Percentiles rank a stretch among this genome's conserved stretches.
These are phyloP conservation scores for Epicauta chinensis DNA, from an alignment of 1,140 invertebrate genomes.

Conservation along the genomic window DNA sequence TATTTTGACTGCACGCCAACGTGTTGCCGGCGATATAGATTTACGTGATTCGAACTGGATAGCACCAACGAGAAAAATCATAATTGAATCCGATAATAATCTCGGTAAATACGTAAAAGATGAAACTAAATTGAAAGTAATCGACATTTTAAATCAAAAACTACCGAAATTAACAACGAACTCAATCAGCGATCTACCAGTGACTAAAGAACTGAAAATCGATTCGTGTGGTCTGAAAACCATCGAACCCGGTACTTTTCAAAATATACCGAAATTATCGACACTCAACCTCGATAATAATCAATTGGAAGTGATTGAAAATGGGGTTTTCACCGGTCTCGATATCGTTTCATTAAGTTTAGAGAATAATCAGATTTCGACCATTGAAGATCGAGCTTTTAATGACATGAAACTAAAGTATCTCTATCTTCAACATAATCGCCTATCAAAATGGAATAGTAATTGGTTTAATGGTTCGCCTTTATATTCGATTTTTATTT, in stretches of 20 bases:
- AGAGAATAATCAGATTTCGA: slow-evolving; percentile 2
- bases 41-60: too few relatives aligned
- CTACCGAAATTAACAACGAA: background rate
- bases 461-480: slow-evolving; percentile 3
- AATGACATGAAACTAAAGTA: slow-evolving; percentile 1
- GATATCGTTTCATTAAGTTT: background rate
- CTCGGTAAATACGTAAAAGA: too few relatives aligned
- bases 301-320: background rate
- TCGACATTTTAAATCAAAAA: background rate
- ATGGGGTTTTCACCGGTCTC: slow-evolving; percentile 5
- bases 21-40: too few relatives aligned
- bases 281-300: background rate
- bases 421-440: background rate
- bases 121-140: too few relatives aligned
- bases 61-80: too few relatives aligned
- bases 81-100: too few relatives aligned
- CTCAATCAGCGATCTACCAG: slow-evolving; percentile 1
- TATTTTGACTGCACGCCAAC: too few relatives aligned
- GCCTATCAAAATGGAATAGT: slow-evolving; percentile 2
- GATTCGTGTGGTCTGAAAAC: background rate
- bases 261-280: slow-evolving; percentile 3
- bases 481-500: background rate
- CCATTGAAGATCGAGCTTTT: background rate
- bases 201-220: background rate
- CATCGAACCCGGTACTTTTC: slow-evolving; percentile 3